Conservation (phyloP, 2,797 vertebrate genomes). For the Alcedo atthis region DNA sequence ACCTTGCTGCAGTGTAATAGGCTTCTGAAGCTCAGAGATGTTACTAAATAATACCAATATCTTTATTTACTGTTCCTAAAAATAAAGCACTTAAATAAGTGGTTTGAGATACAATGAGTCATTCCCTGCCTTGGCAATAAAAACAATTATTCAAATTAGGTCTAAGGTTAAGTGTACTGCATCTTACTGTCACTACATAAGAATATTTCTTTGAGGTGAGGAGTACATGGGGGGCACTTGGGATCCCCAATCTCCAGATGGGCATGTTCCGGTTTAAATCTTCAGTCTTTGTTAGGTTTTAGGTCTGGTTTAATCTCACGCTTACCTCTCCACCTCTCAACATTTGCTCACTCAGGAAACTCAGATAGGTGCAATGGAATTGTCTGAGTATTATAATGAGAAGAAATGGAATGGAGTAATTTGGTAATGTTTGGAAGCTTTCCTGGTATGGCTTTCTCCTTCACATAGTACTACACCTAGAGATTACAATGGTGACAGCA, state of each 20-base stretch:
- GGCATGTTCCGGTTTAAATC: neutral
- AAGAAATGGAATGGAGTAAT: neutral
- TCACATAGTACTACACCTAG: neutral
- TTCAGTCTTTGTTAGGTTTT: neutral
- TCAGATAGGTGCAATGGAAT: neutral
- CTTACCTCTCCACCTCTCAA: rapidly evolving
- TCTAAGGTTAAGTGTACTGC: neutral
- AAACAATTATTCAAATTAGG: neutral
- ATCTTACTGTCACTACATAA: neutral
- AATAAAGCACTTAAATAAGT: neutral
- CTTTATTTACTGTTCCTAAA: neutral
- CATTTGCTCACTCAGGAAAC: neutral
- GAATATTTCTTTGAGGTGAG: neutral
- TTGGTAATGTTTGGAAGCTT: neutral
- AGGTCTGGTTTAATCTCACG: neutral
- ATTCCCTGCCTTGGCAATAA: neutral
- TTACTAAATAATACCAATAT: neutral
- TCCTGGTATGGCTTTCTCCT: neutral
- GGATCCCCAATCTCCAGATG: neutral
- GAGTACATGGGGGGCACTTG: rapidly evolving
- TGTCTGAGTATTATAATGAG: neutral
- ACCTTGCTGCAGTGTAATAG: neutral
- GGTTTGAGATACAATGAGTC: neutral
- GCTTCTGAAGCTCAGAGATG: neutral
- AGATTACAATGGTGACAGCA: neutral